A percentile compares a stretch with the other conserved stretches of the same genome.
These are phyloP conservation scores for Kryphioiulus occultus DNA, from an alignment of 2,888 invertebrate species.

Conservation along the genomic window DNA sequence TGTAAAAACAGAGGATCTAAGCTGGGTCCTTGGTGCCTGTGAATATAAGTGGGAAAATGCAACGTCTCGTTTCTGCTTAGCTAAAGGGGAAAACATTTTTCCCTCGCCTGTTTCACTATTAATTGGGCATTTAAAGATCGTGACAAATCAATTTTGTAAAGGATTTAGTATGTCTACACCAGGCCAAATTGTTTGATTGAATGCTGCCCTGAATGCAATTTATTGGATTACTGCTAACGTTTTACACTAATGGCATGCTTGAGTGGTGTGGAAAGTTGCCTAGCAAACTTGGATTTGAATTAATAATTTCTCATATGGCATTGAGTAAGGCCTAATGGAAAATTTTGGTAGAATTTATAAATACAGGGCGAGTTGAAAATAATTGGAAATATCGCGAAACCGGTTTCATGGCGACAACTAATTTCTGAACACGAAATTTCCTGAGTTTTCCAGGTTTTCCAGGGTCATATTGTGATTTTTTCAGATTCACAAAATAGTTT, in stretches of 20 bases:
- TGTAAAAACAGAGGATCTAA: background rate
- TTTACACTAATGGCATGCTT: background rate
- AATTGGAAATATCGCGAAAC: no score
- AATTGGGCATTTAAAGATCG: conserved; percentile 35
- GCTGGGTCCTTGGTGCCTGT: background rate
- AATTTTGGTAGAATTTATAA: background rate
- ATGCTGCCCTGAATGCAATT: background rate
- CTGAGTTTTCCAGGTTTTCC: no score
- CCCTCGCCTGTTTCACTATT: background rate
- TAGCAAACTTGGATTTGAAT: background rate
- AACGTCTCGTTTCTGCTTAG: background rate
- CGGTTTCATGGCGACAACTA: no score
- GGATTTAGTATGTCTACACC: background rate
- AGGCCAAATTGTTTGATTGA: background rate
- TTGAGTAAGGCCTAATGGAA: background rate
- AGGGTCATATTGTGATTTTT: no score
- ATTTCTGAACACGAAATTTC: no score
- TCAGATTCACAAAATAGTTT: no score
- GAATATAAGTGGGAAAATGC: background rate
- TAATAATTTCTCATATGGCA: background rate
- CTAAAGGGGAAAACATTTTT: background rate
- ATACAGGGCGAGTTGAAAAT: no score
- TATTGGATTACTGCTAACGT: conserved; percentile 2
- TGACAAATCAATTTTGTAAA: conserved; percentile 31
- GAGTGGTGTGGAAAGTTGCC: background rate